Evolutionary conservation across 2,888 invertebrate species (phyloP), one percentile per base, ranked within the genome.

Genomic region (Chymomyza procnemis): DNA sequence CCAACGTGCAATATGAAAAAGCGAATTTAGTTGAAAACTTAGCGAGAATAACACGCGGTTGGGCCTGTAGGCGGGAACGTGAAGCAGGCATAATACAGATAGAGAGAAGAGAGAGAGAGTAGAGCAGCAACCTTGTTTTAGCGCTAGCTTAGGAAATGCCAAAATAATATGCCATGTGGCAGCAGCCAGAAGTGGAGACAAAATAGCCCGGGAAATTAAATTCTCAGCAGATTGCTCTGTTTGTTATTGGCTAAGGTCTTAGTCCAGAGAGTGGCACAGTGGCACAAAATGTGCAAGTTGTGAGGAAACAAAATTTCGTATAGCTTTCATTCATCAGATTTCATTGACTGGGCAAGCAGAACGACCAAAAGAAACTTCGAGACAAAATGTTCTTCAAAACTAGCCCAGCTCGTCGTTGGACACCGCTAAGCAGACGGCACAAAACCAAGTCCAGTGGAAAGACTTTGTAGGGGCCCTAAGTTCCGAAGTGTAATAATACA

Each of bases 1-100:
- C 61, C 34, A 19, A 21, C 8, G n/a, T 61, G 68, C 66, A 64
- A 71, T 74, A 80, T 80, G 77, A 83, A 68, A 79, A 69, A 18
- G 50, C 57, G 67, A 80, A 67, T 79, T 81, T 76, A 80, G 70
- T 75, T 60, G 52, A 72, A 80, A 74, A 73, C 80, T 75, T 55
- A 62, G 46, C 19, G 54, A 55, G 22, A 16, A 19, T 12, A 34
- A 50, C 14, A 30, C 52, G 30, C 34, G 63, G 18, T 9, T 26
- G 58, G 65, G 69, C 55, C 19, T 9, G 18, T 0, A 12, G 9
- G 22, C 30, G 64, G 58, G 56, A 60, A 12, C 26, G n/a, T 62
- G 2, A 1, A 4, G 26, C 8, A 26, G 26, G 26, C 8, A 26
- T 2, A 21, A 14, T 21, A 46, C 18, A 26, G 3, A 21, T 9